Conservation (phyloP, 1,140 invertebrate species). For the Drosophila aff. region DNA sequence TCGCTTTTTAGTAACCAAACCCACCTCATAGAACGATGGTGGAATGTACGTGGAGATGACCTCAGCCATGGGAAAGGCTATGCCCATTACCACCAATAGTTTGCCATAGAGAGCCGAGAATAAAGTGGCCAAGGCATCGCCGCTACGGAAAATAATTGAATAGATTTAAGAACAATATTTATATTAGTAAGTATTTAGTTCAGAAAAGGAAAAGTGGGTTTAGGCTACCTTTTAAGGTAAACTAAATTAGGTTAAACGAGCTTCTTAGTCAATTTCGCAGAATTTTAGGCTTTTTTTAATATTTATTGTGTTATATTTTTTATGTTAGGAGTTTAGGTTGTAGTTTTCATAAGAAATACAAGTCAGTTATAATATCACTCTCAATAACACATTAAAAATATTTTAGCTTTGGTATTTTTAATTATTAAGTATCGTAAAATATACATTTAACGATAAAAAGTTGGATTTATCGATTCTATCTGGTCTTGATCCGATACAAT, state of each 20-base stretch:
- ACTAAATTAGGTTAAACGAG: neutral
- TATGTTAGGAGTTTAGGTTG: too few relatives aligned
- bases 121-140: constrained; percentile 88
- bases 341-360: too few relatives aligned
- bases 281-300: too few relatives aligned
- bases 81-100: constrained; percentile 95
- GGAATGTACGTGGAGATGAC: constrained; percentile 96
- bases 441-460: too few relatives aligned
- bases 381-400: too few relatives aligned
- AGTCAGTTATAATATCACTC: too few relatives aligned
- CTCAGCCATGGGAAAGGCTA: constrained; percentile 96
- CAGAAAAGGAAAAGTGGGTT: neutral
- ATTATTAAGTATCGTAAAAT: too few relatives aligned
- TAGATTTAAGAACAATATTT: neutral
- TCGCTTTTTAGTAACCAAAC: constrained; percentile 36
- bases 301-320: too few relatives aligned
- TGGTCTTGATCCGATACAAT: too few relatives aligned
- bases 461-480: too few relatives aligned
- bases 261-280: neutral
- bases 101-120: constrained; percentile 97
- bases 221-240: too few relatives aligned
- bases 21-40: constrained; percentile 94
- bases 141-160: constrained; percentile 32
- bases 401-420: too few relatives aligned
- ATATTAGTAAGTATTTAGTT: neutral